Base-by-base conservation (phyloP, 1,140 invertebrate genomes). In the Lucilia sericata region DNA sequence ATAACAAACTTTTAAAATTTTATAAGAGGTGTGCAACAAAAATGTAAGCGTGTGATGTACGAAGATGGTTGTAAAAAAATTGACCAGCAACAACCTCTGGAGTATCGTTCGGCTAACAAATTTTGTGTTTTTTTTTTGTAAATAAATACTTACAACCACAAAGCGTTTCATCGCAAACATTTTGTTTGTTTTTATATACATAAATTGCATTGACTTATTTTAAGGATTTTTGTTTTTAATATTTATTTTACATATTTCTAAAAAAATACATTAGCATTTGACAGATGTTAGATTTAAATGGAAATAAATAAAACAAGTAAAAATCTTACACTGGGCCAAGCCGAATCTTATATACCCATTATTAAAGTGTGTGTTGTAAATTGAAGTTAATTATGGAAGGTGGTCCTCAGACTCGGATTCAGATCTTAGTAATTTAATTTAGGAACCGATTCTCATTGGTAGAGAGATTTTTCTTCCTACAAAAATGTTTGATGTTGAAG, bases 1-100 rank as follows among this genome's bases (percentile, higher is more conserved):
- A 49, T 80, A 80, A 80, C 42, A 80, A 80, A n/a, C 21, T 80
- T 80, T 49, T 80, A 49, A 42, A 78, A 78, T 47, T 42, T 36
- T 78, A 47, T 42, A 47, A 42, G 25, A 78, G 14, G 75, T 42
- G 36, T 19, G 65, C n/a, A 21, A 25, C 65, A 70, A 19, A n/a
- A 70, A 12, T 70, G 51, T 17, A 60, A 70, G 17, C 17, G 74
- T 34, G 74, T 8, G 74, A 34, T 9, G 42, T n/a, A 49, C 19
- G 12, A 1, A 21, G 19, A 10, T 21, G 76, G 42, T 5, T 80
- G 47, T 19, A 42, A 5, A 0, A 0, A 36, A 12, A 70, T 21
- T 70, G 65, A 9, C 34, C 34, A 42, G 17, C 14, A 42, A 80
- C 13, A 80, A 51, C 19, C 34, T 14, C 75, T 47, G n/a, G n/a